Percentiles rank a stretch among this genome's conserved stretches.
Evolutionary conservation across 2,797 vertebrate species (phyloP).

Genomic region (Circus cinereus): DNA sequence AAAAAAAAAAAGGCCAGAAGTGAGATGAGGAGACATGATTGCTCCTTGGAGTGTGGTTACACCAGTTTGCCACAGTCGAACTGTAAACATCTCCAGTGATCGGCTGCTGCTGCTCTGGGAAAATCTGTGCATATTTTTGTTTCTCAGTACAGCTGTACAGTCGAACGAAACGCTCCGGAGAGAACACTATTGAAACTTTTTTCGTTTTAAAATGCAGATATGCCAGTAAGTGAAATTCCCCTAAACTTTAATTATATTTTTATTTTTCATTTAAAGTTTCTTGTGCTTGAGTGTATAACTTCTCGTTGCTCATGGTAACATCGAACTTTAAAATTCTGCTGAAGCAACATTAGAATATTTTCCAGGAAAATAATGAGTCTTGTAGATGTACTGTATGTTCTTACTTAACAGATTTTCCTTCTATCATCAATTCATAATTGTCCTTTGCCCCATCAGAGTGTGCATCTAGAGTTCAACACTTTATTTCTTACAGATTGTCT

Average conservation of each 20-base stretch:
- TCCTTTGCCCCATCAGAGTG: background rate
- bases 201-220: background rate
- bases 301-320: background rate
- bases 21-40: background rate
- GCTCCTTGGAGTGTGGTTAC: background rate
- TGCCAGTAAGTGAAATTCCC: background rate
- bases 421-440: background rate
- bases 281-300: background rate
- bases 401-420: background rate
- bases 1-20: background rate
- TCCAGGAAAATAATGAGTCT: background rate
- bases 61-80: background rate
- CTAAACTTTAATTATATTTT: background rate
- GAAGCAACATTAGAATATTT: background rate
- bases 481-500: background rate
- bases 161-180: accelerated
- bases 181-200: background rate
- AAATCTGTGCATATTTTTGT: background rate
- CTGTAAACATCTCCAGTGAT: background rate
- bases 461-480: background rate
- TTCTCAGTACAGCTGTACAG: background rate
- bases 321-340: background rate
- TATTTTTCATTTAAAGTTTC: background rate
- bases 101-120: background rate
- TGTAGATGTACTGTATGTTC: no score